Conservation (phyloP, 2,797 vertebrate genomes). For the Morus bassanus region DNA sequence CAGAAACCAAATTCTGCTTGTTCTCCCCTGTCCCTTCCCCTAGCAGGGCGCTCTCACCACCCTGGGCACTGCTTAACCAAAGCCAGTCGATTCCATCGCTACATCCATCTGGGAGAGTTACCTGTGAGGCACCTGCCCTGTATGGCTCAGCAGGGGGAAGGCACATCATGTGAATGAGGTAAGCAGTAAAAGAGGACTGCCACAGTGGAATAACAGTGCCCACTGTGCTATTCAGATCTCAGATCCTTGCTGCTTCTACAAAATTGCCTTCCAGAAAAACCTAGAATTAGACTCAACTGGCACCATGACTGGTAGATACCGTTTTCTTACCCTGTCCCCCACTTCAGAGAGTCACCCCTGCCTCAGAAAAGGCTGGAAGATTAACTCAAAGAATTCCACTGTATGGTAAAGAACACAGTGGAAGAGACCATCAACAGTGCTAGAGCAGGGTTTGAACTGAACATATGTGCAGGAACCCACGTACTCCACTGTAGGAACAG, state of each 20-base stretch:
- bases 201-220: background rate
- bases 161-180: background rate
- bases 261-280: background rate
- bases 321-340: background rate
- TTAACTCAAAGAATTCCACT: background rate
- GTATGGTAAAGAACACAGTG: background rate
- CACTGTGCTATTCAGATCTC: background rate
- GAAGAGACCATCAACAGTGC: background rate
- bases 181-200: background rate
- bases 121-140: background rate
- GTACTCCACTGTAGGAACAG: background rate
- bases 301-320: background rate
- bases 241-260: background rate
- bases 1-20: conserved; percentile 15
- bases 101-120: background rate
- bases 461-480: background rate
- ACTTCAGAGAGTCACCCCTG: background rate
- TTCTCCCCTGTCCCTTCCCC: background rate
- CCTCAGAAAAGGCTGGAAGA: background rate
- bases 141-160: background rate
- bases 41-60: background rate
- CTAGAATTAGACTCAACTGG: background rate
- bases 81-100: background rate
- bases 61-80: background rate
- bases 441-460: background rate